Percentiles rank a stretch among this genome's conserved stretches.
Evolutionary conservation across 2,113 vertebrate genomes (phyloP).

Genomic region (Patagioenas fasciata): DNA sequence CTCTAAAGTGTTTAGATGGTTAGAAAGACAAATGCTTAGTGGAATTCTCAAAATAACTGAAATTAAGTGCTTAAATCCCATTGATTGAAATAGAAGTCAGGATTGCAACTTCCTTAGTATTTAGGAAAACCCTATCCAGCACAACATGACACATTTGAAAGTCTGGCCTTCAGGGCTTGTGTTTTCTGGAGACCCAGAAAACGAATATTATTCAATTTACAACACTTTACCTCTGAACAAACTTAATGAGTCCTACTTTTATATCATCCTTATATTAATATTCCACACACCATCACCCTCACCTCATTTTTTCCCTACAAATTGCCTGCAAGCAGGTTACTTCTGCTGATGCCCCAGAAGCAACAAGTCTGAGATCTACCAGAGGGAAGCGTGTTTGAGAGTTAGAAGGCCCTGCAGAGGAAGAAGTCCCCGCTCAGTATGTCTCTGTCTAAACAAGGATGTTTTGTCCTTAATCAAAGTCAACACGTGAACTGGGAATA

Average conservation of each 20-base stretch:
- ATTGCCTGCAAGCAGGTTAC: background rate
- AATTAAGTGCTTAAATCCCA: background rate
- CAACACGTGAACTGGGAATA: background rate
- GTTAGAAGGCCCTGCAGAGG: background rate
- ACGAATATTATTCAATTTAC: background rate
- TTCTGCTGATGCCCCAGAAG: background rate
- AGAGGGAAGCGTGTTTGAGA: background rate
- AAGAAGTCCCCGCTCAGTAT: background rate
- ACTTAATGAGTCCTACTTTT: background rate
- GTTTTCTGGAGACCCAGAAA: background rate
- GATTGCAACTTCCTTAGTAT: background rate
- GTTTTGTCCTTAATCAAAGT: background rate
- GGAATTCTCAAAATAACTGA: background rate
- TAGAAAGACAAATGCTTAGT: background rate
- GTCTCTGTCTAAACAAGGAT: background rate
- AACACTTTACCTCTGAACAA: background rate
- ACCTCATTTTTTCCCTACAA: background rate
- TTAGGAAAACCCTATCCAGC: background rate
- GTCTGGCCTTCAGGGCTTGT: background rate
- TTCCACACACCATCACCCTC: background rate
- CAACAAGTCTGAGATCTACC: background rate
- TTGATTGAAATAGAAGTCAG: background rate
- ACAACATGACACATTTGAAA: background rate
- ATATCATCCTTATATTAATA: background rate
- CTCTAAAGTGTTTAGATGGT: background rate